Percentiles rank a stretch among this genome's conserved stretches.
phyloP scores from a whole-genome alignment of 2,888 invertebrate genomes.

The Nemoura dubitans region DNA sequence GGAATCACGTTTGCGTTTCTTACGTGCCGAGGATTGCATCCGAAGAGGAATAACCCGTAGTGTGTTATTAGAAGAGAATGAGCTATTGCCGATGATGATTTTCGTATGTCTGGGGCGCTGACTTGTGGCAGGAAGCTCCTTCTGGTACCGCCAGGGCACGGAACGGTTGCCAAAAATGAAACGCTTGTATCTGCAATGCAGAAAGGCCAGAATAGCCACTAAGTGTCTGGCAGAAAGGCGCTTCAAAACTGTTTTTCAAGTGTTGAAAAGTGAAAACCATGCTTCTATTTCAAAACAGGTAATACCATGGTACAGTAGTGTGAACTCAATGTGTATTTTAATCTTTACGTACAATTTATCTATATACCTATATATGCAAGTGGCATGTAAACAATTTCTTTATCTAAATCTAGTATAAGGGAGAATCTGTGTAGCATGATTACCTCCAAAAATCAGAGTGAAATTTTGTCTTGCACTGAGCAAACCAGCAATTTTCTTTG shows the following conservation, averaged over 20 bases:
- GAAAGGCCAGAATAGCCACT: neutral
- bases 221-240: neutral
- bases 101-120: neutral
- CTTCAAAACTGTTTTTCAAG: neutral
- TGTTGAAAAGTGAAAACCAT: neutral
- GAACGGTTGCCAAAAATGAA: neutral
- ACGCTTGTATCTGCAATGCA: neutral
- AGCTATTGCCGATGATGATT: neutral
- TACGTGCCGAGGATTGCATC: neutral
- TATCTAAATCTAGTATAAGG: too few species aligned
- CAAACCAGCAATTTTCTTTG: too few species aligned
- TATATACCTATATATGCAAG: too few species aligned
- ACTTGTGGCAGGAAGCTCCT: neutral
- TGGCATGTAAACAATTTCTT: too few species aligned
- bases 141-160: neutral
- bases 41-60: neutral
- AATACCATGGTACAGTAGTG: too few species aligned
- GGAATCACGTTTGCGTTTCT: neutral
- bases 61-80: neutral
- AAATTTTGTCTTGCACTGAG: too few species aligned
- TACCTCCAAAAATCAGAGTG: too few species aligned
- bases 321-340: too few species aligned
- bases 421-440: too few species aligned
- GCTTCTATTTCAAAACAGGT: too few species aligned
- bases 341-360: too few species aligned